phyloP scores from a whole-genome alignment of 2,888 invertebrate species.

The Heliconius ethilla region DNA sequence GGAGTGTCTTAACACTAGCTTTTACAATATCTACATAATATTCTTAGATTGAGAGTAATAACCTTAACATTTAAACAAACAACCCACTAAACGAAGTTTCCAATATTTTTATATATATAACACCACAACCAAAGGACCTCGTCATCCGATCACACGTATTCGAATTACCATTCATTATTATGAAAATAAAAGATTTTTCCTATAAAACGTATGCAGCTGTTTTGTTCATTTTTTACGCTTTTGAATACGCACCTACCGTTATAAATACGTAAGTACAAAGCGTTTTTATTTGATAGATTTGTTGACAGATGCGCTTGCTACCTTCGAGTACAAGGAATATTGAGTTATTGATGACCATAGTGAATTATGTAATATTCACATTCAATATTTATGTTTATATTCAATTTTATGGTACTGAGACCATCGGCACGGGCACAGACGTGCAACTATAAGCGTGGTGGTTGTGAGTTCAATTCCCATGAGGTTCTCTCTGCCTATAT shows the following conservation, averaged over 20 bases:
- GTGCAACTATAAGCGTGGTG: too few species aligned
- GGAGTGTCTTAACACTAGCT: too few species aligned
- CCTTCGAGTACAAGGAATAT: constrained; percentile 39
- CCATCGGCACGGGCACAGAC: too few species aligned
- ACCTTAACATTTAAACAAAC: neutral
- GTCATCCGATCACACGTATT: constrained; percentile 49
- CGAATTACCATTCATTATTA: constrained; percentile 59
- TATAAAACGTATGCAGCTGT: constrained; percentile 73
- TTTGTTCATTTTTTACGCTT: constrained; percentile 70
- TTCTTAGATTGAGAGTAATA: too few species aligned
- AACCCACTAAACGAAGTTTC: constrained; percentile 25
- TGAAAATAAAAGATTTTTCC: constrained; percentile 65
- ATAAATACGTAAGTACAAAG: constrained; percentile 47
- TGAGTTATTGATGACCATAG: constrained; percentile 37
- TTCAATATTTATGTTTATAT: too few species aligned
- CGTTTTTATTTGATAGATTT: constrained; percentile 57
- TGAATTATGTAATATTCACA: neutral
- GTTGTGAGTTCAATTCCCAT: too few species aligned
- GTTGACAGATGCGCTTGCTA: constrained; percentile 49
- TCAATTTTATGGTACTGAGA: too few species aligned
- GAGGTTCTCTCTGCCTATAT: too few species aligned
- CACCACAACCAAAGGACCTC: constrained; percentile 45
- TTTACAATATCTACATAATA: too few species aligned
- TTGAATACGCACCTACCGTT: constrained; percentile 70
- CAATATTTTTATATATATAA: constrained; percentile 45